phyloP scores from a whole-genome alignment of 2,888 invertebrate species.

The Caenorhabditis auriculariae region DNA sequence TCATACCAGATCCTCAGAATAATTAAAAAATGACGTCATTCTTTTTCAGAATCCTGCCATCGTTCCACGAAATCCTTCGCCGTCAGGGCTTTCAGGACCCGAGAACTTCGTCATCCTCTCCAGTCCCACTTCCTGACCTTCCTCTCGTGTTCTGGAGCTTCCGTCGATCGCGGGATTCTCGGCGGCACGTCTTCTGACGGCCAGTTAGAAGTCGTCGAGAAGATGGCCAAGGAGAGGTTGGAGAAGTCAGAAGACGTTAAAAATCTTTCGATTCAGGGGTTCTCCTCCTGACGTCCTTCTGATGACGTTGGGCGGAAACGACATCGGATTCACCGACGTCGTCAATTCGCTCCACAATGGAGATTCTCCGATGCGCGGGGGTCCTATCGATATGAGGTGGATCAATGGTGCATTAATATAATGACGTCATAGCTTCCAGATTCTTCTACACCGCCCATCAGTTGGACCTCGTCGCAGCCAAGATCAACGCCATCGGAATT shows the following conservation, averaged over 20 bases:
- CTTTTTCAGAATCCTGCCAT: constrained; percentile 41
- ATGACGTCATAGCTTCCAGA: constrained; percentile 9
- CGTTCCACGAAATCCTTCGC: constrained; percentile 43
- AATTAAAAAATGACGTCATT: too few species aligned
- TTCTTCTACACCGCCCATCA: constrained; percentile 45
- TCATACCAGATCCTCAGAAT: background rate
- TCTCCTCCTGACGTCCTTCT: constrained; percentile 45
- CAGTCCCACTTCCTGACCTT: constrained; percentile 43
- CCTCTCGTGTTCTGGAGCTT: constrained; percentile 53
- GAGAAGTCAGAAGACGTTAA: background rate
- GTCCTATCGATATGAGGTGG: constrained; percentile 24
- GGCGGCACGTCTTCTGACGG: constrained; percentile 22
- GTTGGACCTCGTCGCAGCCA: constrained; percentile 35
- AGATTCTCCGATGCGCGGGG: constrained; percentile 2
- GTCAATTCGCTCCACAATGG: constrained; percentile 37
- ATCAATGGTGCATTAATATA: background rate
- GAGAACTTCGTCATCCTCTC: background rate
- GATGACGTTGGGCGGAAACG: constrained; percentile 57
- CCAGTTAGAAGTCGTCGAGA: constrained; percentile 17
- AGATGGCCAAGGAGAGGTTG: constrained; percentile 7
- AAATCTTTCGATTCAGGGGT: constrained; percentile 16
- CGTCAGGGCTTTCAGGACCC: background rate
- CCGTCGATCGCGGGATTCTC: constrained; percentile 46
- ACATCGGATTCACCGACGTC: constrained; percentile 56
- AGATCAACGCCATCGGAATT: constrained; percentile 15